These are phyloP conservation scores for Popillia japonica DNA, from an alignment of 1,140 invertebrate species.

Conservation along the genomic window DNA sequence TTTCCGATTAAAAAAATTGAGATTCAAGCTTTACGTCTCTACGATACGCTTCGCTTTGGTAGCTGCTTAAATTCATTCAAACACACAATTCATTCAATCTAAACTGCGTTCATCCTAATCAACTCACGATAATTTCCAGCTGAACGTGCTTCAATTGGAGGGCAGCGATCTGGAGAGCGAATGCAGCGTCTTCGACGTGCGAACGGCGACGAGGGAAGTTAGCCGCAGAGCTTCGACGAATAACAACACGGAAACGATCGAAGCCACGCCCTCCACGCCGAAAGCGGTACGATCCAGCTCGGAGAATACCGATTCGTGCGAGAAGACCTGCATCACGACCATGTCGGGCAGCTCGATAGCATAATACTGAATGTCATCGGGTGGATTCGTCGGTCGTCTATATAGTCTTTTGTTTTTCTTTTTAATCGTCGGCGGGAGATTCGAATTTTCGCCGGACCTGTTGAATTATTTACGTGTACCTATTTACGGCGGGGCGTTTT, in stretches of 20 bases:
- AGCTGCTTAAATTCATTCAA: neutral
- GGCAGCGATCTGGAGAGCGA: conserved; percentile 68
- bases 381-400: neutral
- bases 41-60: neutral
- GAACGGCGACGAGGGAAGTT: conserved; percentile 60
- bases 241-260: conserved; percentile 60
- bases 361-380: conserved; percentile 60
- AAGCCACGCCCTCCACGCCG: conserved; percentile 51
- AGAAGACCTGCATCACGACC: conserved; percentile 64
- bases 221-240: conserved; percentile 60
- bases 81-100: no score
- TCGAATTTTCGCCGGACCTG: neutral
- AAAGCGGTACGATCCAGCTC: conserved; percentile 59
- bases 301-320: conserved; percentile 60
- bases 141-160: conserved; percentile 61
- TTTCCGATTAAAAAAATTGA: neutral
- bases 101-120: neutral
- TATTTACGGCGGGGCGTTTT: no score
- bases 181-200: conserved; percentile 68
- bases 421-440: neutral
- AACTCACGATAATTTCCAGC: conserved; percentile 50
- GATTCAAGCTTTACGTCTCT: neutral
- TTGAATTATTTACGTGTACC: no score
- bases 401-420: no score
- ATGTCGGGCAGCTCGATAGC: conserved; percentile 75